Base-by-base conservation (phyloP, 2,888 invertebrate genomes). In the Allolobophora icterica region DNA sequence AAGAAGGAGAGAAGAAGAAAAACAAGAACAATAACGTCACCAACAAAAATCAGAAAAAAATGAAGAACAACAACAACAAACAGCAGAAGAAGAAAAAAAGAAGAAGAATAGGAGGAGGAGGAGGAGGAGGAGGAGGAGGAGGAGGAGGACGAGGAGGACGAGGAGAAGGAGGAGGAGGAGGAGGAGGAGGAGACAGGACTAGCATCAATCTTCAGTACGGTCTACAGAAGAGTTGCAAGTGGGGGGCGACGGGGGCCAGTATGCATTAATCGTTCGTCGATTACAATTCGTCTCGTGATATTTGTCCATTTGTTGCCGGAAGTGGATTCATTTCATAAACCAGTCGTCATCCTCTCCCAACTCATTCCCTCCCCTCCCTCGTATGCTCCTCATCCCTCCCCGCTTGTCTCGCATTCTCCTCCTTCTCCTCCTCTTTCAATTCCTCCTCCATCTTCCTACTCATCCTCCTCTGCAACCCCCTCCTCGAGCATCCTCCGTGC, bases 261-360 rank as follows among this genome's bases (percentile, higher is more conserved):
- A 30, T n/a, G 30, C 71, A 71, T 71, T 71, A 71, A 71, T 71
- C 71, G 71, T 71, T 15, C 71, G 71, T 71, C 71, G 71, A 71
- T 11, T 71, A 71, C 71, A 71, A 71, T 71, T n/a, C 30, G 8
- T 52, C 52, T 71, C 71, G n/a, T 71, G 30, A n/a, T 17, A 71
- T 71, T 71, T 71, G 71, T 71, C 71, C 71, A 71, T 71, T 71
- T 71, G n/a, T n/a, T 8, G 30, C n/a, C 71, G 71, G 71, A 71
- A 71, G 30, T 71, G 71, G 71, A 71, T 71, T 71, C 71, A 71
- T 71, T n/a, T 71, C 71, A n/a, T n/a, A 71, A 52, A n/a, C 71
- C 71, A 71, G n/a, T 71, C 71, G 6, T 17, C 71, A 30, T 71
- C 90, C 30, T 90, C 35, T 11, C 33, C 45, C 1, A 15, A 19